Evolutionary conservation across 2,888 invertebrate species (phyloP), one percentile per base, ranked within the genome.

Genomic region (Agriopis marginaria): DNA sequence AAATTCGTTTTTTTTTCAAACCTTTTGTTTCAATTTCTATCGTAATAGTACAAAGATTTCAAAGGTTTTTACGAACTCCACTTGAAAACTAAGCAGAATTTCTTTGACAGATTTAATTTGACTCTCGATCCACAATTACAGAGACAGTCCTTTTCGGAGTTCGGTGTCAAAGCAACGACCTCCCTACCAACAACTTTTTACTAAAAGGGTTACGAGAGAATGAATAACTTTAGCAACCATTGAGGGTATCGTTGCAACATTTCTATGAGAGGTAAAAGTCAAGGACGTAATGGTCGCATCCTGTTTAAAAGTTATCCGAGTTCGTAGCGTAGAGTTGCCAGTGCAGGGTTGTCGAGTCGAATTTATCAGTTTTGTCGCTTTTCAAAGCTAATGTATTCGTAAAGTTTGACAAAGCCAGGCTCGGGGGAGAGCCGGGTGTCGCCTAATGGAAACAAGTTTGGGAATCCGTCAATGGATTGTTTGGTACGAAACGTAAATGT

Each of bases 331-430:
- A 56, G 63, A 70, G 71, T 71, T 76, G 47, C 64, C 68, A 66
- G 71, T 73, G 69, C 66, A 74, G 79, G 81, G 77, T 76, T 74
- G 88, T 87, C 89, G 84, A 82, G 82, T 84, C 82, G 79, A 87
- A 90, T 91, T 91, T 89, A 89, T 91, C 91, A 90, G 86, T 86
- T 86, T 82, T 85, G 88, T 85, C 85, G 84, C 82, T 84, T 80
- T 82, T 84, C 77, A 82, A 84, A 86, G 89, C 87, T 91, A 91
- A 91, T 91, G 91, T 91, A 91, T 91, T 91, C 91, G 77, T 80
- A 83, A 91, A 91, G 89, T 91, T 91, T 83, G 84, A 85, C 82
- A 89, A 89, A 90, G 88, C 87, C 83, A 83, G 82, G 84, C 87
- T 85, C 88, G 63, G 78, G 86, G 87, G 89, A 87, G 86, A 86